Evolutionary conservation across 2,113 vertebrate species (phyloP).

Genomic region (Gnathonemus longibarbis): DNA sequence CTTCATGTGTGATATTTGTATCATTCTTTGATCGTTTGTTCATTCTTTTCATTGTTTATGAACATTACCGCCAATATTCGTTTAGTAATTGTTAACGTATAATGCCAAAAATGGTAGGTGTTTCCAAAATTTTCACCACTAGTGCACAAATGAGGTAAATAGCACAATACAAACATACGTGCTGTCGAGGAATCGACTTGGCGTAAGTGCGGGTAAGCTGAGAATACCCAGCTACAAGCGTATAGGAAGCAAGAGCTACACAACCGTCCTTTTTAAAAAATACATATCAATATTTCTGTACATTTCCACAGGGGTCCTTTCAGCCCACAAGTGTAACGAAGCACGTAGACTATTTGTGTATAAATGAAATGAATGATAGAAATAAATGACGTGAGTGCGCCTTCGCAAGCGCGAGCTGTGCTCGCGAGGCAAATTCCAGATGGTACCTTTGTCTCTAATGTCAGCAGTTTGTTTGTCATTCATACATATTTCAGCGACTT

Average conservation of each 20-base stretch:
- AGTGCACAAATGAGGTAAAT: background rate
- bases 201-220: background rate
- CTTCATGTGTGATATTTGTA: no score
- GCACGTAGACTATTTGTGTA: background rate
- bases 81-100: no score
- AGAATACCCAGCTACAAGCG: background rate
- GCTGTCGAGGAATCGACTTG: background rate
- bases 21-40: no score
- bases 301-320: background rate
- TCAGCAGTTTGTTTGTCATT: slow-evolving; percentile 62
- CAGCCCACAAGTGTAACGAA: background rate
- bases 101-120: no score
- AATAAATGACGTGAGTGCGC: background rate
- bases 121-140: no score
- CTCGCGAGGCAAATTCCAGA: slow-evolving; percentile 48
- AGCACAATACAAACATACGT: background rate
- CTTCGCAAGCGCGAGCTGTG: background rate
- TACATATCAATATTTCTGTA: background rate
- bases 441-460: slow-evolving; percentile 55
- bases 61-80: no score
- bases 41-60: no score
- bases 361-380: background rate
- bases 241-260: background rate
- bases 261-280: background rate
- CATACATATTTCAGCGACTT: slow-evolving; percentile 51